Evolutionary conservation across 2,113 vertebrate species (phyloP).

Genomic region (Sigmodon hispidus): DNA sequence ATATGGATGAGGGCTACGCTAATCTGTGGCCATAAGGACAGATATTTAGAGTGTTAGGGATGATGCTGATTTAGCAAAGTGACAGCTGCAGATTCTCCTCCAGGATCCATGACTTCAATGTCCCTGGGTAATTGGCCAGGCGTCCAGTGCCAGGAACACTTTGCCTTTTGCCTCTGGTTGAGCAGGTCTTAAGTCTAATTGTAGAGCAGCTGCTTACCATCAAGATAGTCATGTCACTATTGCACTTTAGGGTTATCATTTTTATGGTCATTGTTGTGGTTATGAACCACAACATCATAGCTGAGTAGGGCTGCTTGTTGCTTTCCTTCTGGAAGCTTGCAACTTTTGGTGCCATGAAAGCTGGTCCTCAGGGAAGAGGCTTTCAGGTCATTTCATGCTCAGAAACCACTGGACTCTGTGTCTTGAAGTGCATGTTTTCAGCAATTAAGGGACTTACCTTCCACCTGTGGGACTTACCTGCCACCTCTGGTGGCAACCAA

Average conservation of each 20-base stretch:
- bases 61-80: neutral
- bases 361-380: neutral
- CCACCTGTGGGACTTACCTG: neutral
- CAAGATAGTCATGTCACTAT: neutral
- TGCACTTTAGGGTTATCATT: neutral
- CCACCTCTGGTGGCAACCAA: neutral
- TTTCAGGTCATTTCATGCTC: neutral
- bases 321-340: neutral
- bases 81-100: neutral
- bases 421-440: neutral
- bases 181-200: neutral
- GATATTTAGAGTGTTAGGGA: neutral
- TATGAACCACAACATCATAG: no score
- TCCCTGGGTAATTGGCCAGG: neutral
- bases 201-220: neutral
- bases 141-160: neutral
- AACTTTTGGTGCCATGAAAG: neutral
- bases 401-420: neutral
- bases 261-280: neutral
- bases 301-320: neutral
- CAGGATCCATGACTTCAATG: neutral
- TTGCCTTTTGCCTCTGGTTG: neutral
- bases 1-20: neutral
- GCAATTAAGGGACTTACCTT: neutral
- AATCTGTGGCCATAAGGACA: neutral